These are phyloP conservation scores for Xanthorhoe designata DNA, from an alignment of 2,888 invertebrate genomes.

Conservation along the genomic window DNA sequence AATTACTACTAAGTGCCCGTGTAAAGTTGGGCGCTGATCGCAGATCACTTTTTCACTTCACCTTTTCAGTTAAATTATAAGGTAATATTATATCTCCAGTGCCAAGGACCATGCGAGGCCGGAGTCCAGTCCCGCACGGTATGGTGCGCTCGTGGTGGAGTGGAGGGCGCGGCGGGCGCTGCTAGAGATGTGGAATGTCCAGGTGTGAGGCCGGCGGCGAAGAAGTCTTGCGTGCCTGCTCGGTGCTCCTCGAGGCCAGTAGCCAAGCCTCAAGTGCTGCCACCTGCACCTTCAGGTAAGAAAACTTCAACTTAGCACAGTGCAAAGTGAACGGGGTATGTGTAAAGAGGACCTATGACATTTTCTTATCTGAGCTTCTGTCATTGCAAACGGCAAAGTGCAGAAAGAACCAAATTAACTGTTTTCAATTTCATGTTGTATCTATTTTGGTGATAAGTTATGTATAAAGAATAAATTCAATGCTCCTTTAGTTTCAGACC, in stretches of 20 bases:
- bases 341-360: no score
- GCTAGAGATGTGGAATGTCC: slow-evolving; percentile 75
- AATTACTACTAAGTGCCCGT: no score
- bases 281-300: slow-evolving; percentile 57
- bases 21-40: no score
- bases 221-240: slow-evolving; percentile 69
- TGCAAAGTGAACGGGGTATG: no score
- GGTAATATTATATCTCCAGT: slow-evolving; percentile 52
- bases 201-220: slow-evolving; percentile 77
- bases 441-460: not conserved
- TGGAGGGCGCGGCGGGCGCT: slow-evolving; percentile 66
- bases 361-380: no score
- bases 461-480: not conserved
- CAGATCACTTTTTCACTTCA: no score
- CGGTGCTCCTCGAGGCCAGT: slow-evolving; percentile 67
- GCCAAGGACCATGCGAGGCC: slow-evolving; percentile 80
- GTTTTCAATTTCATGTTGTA: no score
- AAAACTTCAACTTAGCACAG: no score
- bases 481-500: slow-evolving; percentile 63
- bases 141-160: slow-evolving; percentile 81
- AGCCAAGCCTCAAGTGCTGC: slow-evolving; percentile 58
- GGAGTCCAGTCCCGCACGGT: slow-evolving; percentile 82
- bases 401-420: no score
- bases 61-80: not conserved
- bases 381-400: no score